phyloP scores from a whole-genome alignment of 1,140 invertebrate genomes.

The Penaeus indicus region DNA sequence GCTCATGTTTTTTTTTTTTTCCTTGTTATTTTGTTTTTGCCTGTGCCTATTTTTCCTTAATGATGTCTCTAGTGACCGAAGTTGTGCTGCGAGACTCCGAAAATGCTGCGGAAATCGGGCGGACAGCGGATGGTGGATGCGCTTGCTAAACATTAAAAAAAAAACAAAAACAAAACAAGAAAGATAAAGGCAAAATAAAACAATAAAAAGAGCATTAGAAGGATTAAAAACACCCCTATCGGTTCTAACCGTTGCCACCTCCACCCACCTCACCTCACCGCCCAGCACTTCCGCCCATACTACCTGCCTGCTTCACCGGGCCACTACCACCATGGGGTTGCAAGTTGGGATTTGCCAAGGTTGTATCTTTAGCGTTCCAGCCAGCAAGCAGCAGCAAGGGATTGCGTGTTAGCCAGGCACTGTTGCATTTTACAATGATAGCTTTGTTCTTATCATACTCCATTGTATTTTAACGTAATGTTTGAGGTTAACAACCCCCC shows the following conservation, averaged over 20 bases:
- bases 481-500: too few species aligned
- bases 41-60: constrained; percentile 78
- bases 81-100: constrained; percentile 95
- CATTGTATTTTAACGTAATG: too few species aligned
- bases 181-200: too few species aligned
- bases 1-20: constrained; percentile 67
- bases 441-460: too few species aligned
- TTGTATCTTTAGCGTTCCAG: not conserved
- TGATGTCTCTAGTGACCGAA: constrained; percentile 89
- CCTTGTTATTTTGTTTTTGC: constrained; percentile 65
- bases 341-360: not conserved
- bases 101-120: constrained; percentile 83
- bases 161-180: too few species aligned
- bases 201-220: too few species aligned
- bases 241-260: too few species aligned
- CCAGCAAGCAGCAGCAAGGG: too few species aligned
- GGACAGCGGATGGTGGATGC: constrained; percentile 89
- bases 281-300: constrained; percentile 20
- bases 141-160: constrained; percentile 79
- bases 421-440: too few species aligned
- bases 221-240: too few species aligned
- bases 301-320: constrained; percentile 11
- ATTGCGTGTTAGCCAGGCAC: too few species aligned
- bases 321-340: constrained; percentile 1
- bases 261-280: constrained; percentile 6